phyloP scores from a whole-genome alignment of 2,797 vertebrate genomes.

The Apogon hyalosoma region DNA sequence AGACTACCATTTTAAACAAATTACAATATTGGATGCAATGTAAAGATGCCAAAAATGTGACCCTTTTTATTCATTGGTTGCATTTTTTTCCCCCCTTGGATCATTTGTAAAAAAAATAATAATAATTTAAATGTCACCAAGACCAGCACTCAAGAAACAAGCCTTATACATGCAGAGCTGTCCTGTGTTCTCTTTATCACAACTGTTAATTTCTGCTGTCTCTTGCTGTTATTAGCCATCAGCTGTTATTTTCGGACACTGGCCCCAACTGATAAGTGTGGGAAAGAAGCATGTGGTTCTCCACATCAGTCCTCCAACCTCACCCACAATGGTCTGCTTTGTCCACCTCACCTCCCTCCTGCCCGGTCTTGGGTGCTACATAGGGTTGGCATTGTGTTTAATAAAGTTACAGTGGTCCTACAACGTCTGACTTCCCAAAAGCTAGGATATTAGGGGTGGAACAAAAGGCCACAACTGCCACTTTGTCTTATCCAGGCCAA shows the following conservation, averaged over 20 bases:
- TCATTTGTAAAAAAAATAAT: too few species aligned
- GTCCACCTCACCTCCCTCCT: slow-evolving; percentile 69
- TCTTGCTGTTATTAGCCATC: slow-evolving; percentile 65
- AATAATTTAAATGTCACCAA: too few species aligned
- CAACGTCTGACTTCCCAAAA: slow-evolving; percentile 67
- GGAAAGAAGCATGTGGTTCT: slow-evolving; percentile 82
- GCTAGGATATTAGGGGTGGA: slow-evolving; percentile 49
- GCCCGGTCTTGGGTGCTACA: slow-evolving; percentile 62
- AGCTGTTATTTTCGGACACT: slow-evolving; percentile 72
- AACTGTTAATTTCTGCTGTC: slow-evolving; percentile 52
- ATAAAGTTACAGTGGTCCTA: slow-evolving; percentile 79
- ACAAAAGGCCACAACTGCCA: slow-evolving; percentile 70
- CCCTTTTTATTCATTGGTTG: too few species aligned
- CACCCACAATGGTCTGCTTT: slow-evolving; percentile 75
- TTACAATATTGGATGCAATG: not conserved
- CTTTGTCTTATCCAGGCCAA: slow-evolving; percentile 55
- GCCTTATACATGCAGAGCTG: slow-evolving; percentile 7
- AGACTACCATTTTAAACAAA: too few species aligned
- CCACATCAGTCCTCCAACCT: slow-evolving; percentile 49
- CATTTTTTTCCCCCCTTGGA: too few species aligned
- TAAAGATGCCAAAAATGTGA: too few species aligned
- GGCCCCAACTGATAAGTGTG: slow-evolving; percentile 81
- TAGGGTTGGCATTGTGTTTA: slow-evolving; percentile 80
- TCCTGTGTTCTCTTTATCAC: slow-evolving; percentile 40
- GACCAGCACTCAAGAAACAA: not conserved